phyloP scores from a whole-genome alignment of 53 echinoderm and acorn worm genomes.

The Holothuria leucospilota region DNA sequence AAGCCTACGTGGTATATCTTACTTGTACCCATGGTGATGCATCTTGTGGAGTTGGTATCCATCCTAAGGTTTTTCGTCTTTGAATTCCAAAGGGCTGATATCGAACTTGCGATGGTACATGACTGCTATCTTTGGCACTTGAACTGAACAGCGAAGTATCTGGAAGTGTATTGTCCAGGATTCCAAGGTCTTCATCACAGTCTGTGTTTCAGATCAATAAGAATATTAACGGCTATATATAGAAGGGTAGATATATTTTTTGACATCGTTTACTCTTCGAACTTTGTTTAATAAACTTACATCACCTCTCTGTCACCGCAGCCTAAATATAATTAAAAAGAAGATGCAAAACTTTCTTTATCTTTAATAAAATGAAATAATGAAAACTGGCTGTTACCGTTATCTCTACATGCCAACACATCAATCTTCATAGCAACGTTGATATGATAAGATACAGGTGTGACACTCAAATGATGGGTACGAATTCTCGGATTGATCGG shows the following conservation, averaged over 20 bases:
- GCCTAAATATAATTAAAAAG: too few species aligned
- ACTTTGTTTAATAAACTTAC: too few species aligned
- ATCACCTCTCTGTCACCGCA: too few species aligned
- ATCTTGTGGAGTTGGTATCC: background rate
- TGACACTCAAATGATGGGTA: background rate
- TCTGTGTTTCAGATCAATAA: background rate
- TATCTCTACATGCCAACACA: background rate
- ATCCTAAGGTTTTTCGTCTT: background rate
- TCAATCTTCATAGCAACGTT: slow-evolving; percentile 31
- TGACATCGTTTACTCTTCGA: too few species aligned
- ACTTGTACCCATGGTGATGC: too few species aligned
- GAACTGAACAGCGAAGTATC: background rate
- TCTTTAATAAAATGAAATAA: background rate
- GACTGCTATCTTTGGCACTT: background rate
- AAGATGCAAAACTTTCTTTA: too few species aligned
- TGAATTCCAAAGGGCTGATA: background rate
- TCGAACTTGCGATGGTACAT: slow-evolving; percentile 17
- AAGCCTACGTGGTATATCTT: too few species aligned
- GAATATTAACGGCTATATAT: too few species aligned
- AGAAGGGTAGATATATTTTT: too few species aligned
- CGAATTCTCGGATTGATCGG: slow-evolving; percentile 20
- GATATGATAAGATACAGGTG: slow-evolving; percentile 17
- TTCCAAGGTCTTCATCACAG: slow-evolving; percentile 25
- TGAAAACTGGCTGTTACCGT: background rate
- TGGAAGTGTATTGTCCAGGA: background rate